Base-by-base conservation (phyloP, 2,113 vertebrate genomes). In the Asarcornis scutulata region DNA sequence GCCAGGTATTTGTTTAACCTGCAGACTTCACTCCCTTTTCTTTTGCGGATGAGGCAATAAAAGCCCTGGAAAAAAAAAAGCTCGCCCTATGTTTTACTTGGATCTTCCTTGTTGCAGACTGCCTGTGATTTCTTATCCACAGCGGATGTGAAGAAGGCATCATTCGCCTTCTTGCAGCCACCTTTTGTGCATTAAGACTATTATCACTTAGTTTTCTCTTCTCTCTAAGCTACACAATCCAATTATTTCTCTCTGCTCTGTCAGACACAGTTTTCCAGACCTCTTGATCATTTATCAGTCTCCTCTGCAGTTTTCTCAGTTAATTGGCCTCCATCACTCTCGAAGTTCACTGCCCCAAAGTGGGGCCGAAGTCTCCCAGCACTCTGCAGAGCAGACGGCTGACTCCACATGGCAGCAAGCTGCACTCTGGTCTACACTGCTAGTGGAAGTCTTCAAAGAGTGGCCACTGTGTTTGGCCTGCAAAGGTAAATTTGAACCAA, bases 371-470 rank as follows among this genome's bases (percentile, higher is more conserved):
- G 59, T 11, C 48, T 67, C 59, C 32, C 53, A 32, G 27, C 6
- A 31, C 44, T 42, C 10, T 26, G 40, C 1, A 5, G 38, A 80
- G 31, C 62, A 79, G 53, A 72, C 48, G 32, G 27, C 16, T 15
- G 5, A 14, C 8, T 25, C 21, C 34, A 40, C 25, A 21, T 1
- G 3, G 17, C 69, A 17, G 42, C 32, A 26, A 52, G 63, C n/a
- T 27, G 20, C 32, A n/a, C 27, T 80, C 26, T 0, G 1, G 13
- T 2, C 63, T 18, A 53, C n/a, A n/a, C 21, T 7, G 67, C 4
- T 11, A 5, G 20, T 6, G 22, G 44, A 84, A 52, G 29, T 18
- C 83, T 71, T 22, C 31, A 53, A n/a, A 26, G 14, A 55, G 68
- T 3, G 13, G 4, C 67, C 13, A 9, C 3, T 55, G 50, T 13